Evolutionary conservation across 2,888 invertebrate genomes (phyloP), one percentile per base, ranked within the genome.

Genomic region (Allygus modestus): DNA sequence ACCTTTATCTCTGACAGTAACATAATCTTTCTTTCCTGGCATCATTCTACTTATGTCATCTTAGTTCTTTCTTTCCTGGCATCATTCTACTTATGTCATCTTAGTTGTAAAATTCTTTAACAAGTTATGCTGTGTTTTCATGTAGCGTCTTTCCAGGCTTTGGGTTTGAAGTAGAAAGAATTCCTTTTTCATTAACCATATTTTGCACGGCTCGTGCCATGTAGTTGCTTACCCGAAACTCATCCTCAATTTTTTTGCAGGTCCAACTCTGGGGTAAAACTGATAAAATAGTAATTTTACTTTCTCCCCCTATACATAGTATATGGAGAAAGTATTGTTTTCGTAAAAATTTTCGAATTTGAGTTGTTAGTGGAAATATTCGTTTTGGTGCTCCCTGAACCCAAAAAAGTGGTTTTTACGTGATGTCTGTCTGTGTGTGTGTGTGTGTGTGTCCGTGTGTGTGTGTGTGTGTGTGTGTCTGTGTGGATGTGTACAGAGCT

Each of bases 11-110:
- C 26, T 58, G 1, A 58, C 20, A 5, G 26, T 12, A 17, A 69
- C 69, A 69, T 17, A 69, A 31, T 69, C 69, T 75, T 75, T 75
- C 9, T 75, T 75, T 17, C 73, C 43, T n/a, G 75, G 37, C 75
- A 75, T 75, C 46, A 75, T 75, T n/a, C 41, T 75, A 20, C 37
- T 41, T 41, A 41, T 43, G 23, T 41, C 41, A 37, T 37, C 37
- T n/a, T n/a, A n/a, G n/a, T n/a, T 69, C 69, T 75, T 75, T 75
- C 9, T 75, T 75, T 17, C 73, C 43, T n/a, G 75, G 37, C 75
- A 75, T 75, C 46, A 75, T 75, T n/a, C 41, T 75, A 20, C 37
- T 41, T 41, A 41, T 43, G 23, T 41, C 41, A 17, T 75, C 75
- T 0, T 12, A 20, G 11, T 75, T 1, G 43, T 75, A 41, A 75